Conservation (phyloP, 1,140 invertebrate genomes). For the Zaprionus camerounensis region DNA sequence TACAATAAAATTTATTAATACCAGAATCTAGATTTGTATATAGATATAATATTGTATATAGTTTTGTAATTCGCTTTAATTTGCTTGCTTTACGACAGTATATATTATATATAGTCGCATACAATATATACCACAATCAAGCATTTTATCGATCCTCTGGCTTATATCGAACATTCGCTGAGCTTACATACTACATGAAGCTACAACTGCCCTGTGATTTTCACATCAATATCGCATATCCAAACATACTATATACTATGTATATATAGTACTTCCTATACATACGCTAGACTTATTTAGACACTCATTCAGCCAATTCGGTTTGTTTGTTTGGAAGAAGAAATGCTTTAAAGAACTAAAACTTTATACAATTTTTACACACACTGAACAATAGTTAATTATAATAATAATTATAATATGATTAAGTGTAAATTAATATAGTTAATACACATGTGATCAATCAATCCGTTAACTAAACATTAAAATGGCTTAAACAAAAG, state of each 20-base stretch:
- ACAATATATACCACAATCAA: conserved; percentile 49
- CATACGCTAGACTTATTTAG: conserved; percentile 29
- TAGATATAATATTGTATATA: conserved; percentile 76
- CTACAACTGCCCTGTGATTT: conserved; percentile 59
- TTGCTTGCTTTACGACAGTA: conserved; percentile 15
- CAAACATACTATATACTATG: conserved; percentile 42
- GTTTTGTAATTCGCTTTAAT: conserved; percentile 57
- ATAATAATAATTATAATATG: conserved; percentile 32
- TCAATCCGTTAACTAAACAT: conserved; percentile 1
- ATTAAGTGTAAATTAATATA: conserved; percentile 22
- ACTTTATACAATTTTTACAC: conserved; percentile 74
- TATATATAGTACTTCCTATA: conserved; percentile 37
- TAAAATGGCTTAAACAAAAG: conserved; percentile 10
- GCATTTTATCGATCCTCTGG: conserved; percentile 44
- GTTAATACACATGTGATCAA: conserved; percentile 1
- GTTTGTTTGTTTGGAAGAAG: conserved; percentile 60
- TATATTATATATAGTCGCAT: conserved; percentile 61
- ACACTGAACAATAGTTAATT: conserved; percentile 33
- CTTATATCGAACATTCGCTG: conserved; percentile 55
- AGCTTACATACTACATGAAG: conserved; percentile 31
- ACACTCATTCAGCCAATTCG: conserved; percentile 62
- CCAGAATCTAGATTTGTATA: conserved; percentile 81
- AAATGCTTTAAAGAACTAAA: conserved; percentile 58
- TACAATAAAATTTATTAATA: conserved; percentile 82
- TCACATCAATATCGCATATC: conserved; percentile 62